Conservation (phyloP, 1,140 invertebrate genomes). For the Sinella curviseta region DNA sequence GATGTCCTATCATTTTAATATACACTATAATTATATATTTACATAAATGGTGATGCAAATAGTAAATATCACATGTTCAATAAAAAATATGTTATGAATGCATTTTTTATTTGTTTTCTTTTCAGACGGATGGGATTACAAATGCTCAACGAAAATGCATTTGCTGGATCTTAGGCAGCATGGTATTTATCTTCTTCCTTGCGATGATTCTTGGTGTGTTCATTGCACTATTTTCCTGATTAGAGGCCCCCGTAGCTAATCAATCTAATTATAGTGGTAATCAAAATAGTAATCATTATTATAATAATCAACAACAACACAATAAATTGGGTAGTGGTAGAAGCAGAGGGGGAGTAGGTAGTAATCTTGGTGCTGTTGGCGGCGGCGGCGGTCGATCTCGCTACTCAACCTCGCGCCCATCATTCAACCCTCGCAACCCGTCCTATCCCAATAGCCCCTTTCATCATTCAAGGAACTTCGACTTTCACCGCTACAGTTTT, state of each 20-base stretch:
- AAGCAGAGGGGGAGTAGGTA: not conserved
- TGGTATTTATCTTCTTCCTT: constrained; percentile 47
- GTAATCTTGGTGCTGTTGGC: not conserved
- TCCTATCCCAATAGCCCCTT: constrained; percentile 17
- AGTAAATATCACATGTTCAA: not conserved
- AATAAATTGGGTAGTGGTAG: not conserved
- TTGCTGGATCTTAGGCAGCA: constrained; percentile 46
- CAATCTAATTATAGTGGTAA: constrained; percentile 13
- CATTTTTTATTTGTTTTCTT: not conserved
- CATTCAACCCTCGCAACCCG: constrained; percentile 9
- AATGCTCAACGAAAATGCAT: constrained; percentile 43
- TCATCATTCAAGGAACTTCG: not conserved
- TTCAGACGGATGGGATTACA: constrained; percentile 47
- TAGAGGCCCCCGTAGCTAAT: constrained; percentile 28
- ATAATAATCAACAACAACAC: constrained; percentile 7
- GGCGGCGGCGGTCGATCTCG: not conserved
- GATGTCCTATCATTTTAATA: no score
- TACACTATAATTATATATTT: no score
- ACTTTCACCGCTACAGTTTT: constrained; percentile 14
- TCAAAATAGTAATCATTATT: not conserved
- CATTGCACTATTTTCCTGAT: constrained; percentile 46
- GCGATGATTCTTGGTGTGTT: constrained; percentile 48
- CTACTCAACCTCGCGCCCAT: not conserved
- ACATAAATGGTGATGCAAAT: no score
- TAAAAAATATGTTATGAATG: not conserved